These are phyloP conservation scores for Brachionichthys hirsutus DNA, from an alignment of 2,113 vertebrate species.

Conservation along the genomic window DNA sequence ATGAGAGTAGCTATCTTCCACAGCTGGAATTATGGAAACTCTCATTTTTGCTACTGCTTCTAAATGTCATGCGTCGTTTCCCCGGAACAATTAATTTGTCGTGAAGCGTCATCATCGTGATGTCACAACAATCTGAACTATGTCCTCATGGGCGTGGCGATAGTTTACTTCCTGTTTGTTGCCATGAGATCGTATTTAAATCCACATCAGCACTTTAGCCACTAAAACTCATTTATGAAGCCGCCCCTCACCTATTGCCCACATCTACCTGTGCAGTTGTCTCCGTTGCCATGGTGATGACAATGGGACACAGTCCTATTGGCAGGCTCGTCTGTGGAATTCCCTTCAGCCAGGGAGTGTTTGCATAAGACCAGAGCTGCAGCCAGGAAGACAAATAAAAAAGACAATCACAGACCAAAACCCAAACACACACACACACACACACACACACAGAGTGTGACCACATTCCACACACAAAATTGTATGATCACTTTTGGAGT, in stretches of 20 bases:
- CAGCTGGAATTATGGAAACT: too few relatives aligned
- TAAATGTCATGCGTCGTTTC: too few relatives aligned
- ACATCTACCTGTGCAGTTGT: conserved; percentile 72
- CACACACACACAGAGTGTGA: background rate
- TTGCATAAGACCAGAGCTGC: conserved; percentile 66
- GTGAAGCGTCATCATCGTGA: too few relatives aligned
- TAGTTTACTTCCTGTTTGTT: background rate
- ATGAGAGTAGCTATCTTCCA: too few relatives aligned
- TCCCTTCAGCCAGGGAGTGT: conserved; percentile 56
- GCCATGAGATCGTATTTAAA: background rate
- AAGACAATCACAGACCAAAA: background rate
- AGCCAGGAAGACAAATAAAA: conserved; percentile 34
- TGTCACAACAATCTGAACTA: too few relatives aligned
- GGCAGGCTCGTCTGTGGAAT: conserved; percentile 47
- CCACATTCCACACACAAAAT: background rate
- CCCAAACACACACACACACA: conserved; percentile 18
- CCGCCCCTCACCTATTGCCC: background rate
- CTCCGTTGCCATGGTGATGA: conserved; percentile 48
- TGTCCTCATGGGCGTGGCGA: too few relatives aligned
- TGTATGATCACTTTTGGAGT: background rate
- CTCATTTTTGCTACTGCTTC: too few relatives aligned
- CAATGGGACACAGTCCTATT: conserved; percentile 49
- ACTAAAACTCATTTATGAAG: background rate
- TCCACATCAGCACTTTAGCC: background rate
- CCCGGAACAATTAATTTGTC: too few relatives aligned